Evolutionary conservation across 2,797 vertebrate species (phyloP).

Genomic region (Parambassis ranga): DNA sequence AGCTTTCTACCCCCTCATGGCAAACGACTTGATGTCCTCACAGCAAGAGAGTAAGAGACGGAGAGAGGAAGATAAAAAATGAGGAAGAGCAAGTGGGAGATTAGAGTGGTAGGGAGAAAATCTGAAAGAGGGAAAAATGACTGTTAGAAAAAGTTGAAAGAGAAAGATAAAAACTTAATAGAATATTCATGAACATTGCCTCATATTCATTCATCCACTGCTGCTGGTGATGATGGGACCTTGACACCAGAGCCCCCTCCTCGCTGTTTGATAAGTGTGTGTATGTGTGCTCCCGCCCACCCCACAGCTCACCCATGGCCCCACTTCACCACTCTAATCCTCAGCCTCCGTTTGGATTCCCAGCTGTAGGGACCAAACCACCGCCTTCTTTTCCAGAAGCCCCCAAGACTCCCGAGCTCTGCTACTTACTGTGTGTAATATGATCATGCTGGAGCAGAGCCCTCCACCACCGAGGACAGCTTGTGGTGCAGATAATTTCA

Average conservation of each 20-base stretch:
- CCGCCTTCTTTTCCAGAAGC: constrained; percentile 38
- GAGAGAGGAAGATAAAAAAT: constrained; percentile 35
- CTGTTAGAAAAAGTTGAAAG: constrained; percentile 48
- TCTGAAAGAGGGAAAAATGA: neutral
- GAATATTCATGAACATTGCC: constrained; percentile 73
- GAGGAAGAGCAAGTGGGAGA: constrained; percentile 25
- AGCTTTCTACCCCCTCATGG: constrained; percentile 13
- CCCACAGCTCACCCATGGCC: constrained; percentile 31
- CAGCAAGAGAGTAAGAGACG: constrained; percentile 17
- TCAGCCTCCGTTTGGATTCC: constrained; percentile 52
- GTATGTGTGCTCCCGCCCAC: constrained; percentile 42
- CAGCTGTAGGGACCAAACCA: constrained; percentile 44
- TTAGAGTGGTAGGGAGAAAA: constrained; percentile 31
- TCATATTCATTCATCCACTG: constrained; percentile 65
- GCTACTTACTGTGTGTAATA: constrained; percentile 69
- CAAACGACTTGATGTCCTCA: constrained; percentile 33
- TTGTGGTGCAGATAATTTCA: constrained; percentile 59
- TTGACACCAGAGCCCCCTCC: constrained; percentile 57
- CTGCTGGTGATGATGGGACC: constrained; percentile 63
- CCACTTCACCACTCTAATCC: constrained; percentile 56
- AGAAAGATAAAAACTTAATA: constrained; percentile 46
- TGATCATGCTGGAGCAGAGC: constrained; percentile 71
- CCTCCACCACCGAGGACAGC: constrained; percentile 40
- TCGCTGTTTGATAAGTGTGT: constrained; percentile 60
- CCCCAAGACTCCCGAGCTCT: constrained; percentile 51